Evolutionary conservation across 2,888 invertebrate species (phyloP).

Genomic region (Heliconius cydno): DNA sequence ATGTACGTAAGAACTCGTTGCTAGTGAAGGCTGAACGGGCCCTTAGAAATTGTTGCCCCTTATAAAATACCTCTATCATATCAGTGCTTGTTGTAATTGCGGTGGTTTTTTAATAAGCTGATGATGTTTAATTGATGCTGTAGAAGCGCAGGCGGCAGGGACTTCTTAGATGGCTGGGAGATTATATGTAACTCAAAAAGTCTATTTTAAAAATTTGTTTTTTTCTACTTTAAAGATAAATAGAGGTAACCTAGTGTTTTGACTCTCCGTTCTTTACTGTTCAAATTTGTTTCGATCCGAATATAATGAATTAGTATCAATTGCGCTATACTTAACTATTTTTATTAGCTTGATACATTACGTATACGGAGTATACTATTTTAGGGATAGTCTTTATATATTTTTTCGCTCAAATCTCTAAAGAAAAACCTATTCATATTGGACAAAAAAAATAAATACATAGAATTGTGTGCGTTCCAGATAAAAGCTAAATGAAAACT

Average conservation of each 20-base stretch:
- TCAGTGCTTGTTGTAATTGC: not conserved
- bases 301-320: too few species aligned
- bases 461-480: not conserved
- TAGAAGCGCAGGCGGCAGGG: not conserved
- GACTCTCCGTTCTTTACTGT: too few species aligned
- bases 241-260: not conserved
- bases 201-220: not conserved
- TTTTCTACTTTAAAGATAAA: not conserved
- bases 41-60: constrained; percentile 6
- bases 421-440: not conserved
- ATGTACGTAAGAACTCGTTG: constrained; percentile 24
- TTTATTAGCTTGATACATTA: too few species aligned
- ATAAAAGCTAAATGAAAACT: constrained; percentile 5
- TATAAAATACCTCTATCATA: constrained; percentile 9
- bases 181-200: not conserved
- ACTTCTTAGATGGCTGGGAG: not conserved
- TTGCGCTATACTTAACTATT: too few species aligned
- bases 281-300: too few species aligned
- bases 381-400: not conserved
- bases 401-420: not conserved
- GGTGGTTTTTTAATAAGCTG: not conserved
- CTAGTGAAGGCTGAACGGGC: not conserved
- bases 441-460: not conserved
- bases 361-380: not conserved
- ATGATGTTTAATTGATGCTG: not conserved